Percentiles rank a stretch among this genome's conserved stretches.
Conservation (phyloP, 2,113 vertebrate genomes). For the Actenoides hombroni region DNA sequence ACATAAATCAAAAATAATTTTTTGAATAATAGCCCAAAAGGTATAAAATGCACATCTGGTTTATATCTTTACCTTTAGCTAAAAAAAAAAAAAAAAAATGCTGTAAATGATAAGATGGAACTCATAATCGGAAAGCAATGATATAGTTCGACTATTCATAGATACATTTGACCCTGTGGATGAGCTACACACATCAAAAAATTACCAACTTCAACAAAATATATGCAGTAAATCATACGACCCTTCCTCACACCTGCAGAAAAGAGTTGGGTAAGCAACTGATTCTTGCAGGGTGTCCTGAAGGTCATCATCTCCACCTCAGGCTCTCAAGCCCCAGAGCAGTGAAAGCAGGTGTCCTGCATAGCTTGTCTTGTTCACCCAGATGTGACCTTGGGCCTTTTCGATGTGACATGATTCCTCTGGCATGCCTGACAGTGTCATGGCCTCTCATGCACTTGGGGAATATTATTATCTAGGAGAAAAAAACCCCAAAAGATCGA, state of each 20-base stretch:
- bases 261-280: not conserved
- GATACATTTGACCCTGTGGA: not conserved
- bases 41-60: not conserved
- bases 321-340: not conserved
- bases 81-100: not conserved
- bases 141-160: not conserved
- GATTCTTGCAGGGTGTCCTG: not conserved
- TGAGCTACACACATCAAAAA: not conserved
- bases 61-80: not conserved
- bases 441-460: not conserved
- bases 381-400: not conserved
- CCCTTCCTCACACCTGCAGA: conserved; percentile 48
- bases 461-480: not conserved
- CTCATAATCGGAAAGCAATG: not conserved
- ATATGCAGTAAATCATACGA: not conserved
- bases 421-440: not conserved
- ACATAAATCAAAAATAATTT: not conserved
- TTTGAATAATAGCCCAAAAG: not conserved
- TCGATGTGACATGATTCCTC: not conserved
- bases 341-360: not conserved
- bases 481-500: accelerated
- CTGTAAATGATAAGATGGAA: not conserved
- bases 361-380: not conserved
- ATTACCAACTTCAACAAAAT: not conserved
- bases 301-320: not conserved